A percentile compares a stretch with the other conserved stretches of the same genome.
Conservation (phyloP, 2,797 vertebrate genomes). For the Microtus agrestis region DNA sequence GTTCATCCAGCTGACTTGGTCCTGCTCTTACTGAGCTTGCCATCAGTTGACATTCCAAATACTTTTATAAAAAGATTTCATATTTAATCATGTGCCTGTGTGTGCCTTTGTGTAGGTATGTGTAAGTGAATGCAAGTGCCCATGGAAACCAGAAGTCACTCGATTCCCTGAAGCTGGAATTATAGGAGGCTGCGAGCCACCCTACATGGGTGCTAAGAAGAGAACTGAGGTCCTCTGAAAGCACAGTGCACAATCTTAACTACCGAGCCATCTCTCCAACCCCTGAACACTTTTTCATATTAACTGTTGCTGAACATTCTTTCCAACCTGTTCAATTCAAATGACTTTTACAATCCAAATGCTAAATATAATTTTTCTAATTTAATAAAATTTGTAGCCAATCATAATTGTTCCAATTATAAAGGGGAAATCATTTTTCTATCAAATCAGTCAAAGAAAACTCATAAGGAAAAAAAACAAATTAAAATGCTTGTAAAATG, state of each 20-base stretch:
- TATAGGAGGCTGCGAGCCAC: not conserved
- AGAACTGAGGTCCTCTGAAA: not conserved
- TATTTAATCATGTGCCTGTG: not conserved
- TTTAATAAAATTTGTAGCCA: conserved; percentile 23
- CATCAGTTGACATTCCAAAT: not conserved
- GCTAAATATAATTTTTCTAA: not conserved
- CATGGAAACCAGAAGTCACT: not conserved
- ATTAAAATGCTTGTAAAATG: conserved; percentile 22
- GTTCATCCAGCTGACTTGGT: not conserved
- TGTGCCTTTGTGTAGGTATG: not conserved
- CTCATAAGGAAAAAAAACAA: conserved; percentile 25
- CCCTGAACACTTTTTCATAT: not conserved
- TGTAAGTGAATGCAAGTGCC: too few species aligned
- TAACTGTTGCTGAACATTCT: not conserved
- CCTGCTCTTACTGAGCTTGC: not conserved
- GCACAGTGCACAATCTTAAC: not conserved
- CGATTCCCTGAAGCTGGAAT: not conserved
- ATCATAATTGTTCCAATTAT: not conserved
- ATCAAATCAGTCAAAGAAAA: conserved; percentile 33
- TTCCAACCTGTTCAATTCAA: not conserved
- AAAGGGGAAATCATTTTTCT: conserved; percentile 38
- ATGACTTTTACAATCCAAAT: not conserved
- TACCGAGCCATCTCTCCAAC: not conserved
- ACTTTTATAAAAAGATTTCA: not conserved
- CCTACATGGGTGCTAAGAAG: not conserved